Evolutionary conservation across 2,113 vertebrate species (phyloP).

Genomic region (Stomatorhinus ivindoensis): DNA sequence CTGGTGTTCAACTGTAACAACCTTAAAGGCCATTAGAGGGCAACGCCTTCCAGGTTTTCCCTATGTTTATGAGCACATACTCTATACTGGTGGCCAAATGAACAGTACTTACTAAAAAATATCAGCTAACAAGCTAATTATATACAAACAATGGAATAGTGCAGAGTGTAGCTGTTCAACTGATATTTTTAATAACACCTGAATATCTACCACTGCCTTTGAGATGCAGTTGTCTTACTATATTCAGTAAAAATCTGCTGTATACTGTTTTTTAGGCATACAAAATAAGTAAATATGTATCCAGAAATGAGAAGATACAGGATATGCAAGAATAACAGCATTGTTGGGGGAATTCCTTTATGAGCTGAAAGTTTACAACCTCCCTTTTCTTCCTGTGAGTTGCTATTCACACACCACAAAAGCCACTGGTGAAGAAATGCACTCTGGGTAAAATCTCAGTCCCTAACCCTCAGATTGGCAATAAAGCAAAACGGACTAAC

Average conservation of each 20-base stretch:
- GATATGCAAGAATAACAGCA: neutral
- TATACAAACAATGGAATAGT: neutral
- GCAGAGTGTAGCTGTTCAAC: neutral
- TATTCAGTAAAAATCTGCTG: neutral
- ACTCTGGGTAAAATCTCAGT: neutral
- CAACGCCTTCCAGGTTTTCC: neutral
- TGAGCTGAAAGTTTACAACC: neutral
- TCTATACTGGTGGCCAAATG: neutral
- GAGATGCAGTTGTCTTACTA: neutral
- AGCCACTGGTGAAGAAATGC: neutral
- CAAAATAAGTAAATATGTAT: neutral
- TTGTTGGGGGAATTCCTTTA: neutral
- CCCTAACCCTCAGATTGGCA: neutral
- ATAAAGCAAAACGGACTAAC: neutral
- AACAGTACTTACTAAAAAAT: neutral
- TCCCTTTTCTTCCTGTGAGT: neutral
- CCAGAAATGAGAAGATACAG: neutral
- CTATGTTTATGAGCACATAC: neutral
- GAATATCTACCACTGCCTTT: neutral
- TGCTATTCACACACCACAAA: neutral
- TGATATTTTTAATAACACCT: neutral
- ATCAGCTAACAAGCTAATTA: neutral
- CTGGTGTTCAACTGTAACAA: neutral
- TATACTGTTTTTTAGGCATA: neutral
- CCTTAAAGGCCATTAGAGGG: neutral